Evolutionary conservation across 2,113 vertebrate genomes (phyloP), one percentile per base, ranked within the genome.

Genomic region (Eptatretus burgeri): DNA sequence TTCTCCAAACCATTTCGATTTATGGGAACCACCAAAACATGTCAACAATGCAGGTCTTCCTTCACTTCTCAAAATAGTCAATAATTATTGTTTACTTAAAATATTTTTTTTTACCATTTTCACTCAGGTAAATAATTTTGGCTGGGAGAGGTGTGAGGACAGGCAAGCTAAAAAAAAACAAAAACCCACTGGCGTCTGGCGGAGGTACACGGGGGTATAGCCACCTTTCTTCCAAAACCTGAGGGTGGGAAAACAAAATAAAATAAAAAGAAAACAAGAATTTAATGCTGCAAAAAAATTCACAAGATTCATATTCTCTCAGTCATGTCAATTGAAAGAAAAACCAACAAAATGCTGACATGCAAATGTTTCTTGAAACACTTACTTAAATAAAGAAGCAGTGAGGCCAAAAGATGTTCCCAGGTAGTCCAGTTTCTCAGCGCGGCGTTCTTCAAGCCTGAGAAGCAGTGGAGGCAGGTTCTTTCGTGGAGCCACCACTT

Each of bases 201-300:
- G 79, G 52, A 98, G 72, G 70, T 98, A 98, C 62, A 96, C 85
- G 5, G 91, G 89, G 69, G 82, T 76, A 69, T 79, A 98, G 17
- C 91, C 89, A 64, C 80, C 79, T 68, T 80, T 81, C 64, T 84
- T 98, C 91, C 91, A 98, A 73, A 98, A 98, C 70, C 88, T 96
- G 70, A 2, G 56, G 12, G 19, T 60, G n/a, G 50, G 50, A 64
- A 66, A 63, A 68, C 1, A 66, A 10, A 14, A n/a, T n/a, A n/a
- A n/a, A n/a, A n/a, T n/a, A n/a, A n/a, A n/a, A n/a, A 7, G 27
- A 41, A 7, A 7, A 41, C 27, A 41, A 41, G 27, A 41, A 41
- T 41, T 3, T 3, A 41, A 41, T 41, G 27, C 27, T 41, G 27
- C 27, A 41, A 3, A 41, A n/a, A 41, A 41, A 41, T 41, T 41